Evolutionary conservation across 2,797 vertebrate species (phyloP).

Genomic region (Neoniphon sammara): DNA sequence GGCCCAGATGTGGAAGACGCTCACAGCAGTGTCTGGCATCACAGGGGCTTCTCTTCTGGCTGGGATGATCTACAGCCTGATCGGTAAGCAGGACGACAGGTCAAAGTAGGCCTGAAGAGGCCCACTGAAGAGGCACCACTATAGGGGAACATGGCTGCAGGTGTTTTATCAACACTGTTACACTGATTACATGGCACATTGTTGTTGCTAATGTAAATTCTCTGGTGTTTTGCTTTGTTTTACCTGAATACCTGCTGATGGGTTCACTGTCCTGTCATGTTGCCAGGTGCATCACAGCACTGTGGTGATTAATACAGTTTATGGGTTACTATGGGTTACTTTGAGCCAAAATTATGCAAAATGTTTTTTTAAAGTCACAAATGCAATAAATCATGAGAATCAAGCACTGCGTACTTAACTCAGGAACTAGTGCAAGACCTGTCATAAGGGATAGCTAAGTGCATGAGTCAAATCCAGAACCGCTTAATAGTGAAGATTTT

Average conservation of each 20-base stretch:
- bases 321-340: background rate
- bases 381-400: background rate
- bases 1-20: slow-evolving; percentile 76
- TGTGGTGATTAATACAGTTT: slow-evolving; percentile 2
- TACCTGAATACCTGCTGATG: no score
- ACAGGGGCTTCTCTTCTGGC: slow-evolving; percentile 71
- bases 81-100: slow-evolving; percentile 47
- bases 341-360: background rate
- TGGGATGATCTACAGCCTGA: slow-evolving; percentile 37
- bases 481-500: no score
- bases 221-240: no score
- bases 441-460: no score
- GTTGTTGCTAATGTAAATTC: no score
- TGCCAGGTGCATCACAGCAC: background rate
- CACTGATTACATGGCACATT: no score
- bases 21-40: slow-evolving; percentile 69
- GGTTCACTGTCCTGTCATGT: background rate
- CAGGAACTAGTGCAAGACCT: background rate
- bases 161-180: no score
- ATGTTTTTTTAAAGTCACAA: background rate
- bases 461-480: no score
- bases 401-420: background rate
- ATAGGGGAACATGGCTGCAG: no score
- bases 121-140: background rate
- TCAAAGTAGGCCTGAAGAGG: slow-evolving; percentile 17